These are phyloP conservation scores for Gonatopus flavifemur DNA, from an alignment of 1,140 invertebrate species.

Conservation along the genomic window DNA sequence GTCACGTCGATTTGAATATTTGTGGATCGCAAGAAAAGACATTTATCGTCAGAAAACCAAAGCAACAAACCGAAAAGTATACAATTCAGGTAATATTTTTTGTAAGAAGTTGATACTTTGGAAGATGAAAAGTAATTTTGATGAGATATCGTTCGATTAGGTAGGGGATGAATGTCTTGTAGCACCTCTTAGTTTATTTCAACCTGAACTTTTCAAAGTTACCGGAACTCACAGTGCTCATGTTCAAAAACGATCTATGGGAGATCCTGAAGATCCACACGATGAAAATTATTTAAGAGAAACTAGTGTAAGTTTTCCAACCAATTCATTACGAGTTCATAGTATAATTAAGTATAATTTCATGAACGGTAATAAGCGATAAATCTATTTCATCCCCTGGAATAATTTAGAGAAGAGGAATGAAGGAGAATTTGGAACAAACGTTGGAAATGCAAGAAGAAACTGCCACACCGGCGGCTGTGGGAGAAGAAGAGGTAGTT, in stretches of 20 bases:
- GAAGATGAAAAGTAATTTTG: slow-evolving; percentile 31
- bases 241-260: slow-evolving; percentile 72
- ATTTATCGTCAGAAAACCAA: slow-evolving; percentile 75
- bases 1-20: slow-evolving; percentile 87
- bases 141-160: no score
- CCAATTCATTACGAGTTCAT: slow-evolving; percentile 3
- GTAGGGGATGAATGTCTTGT: slow-evolving; percentile 93
- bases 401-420: slow-evolving; percentile 59
- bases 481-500: slow-evolving; percentile 76
- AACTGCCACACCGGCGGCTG: slow-evolving; percentile 36
- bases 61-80: slow-evolving; percentile 72
- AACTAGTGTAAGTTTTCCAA: slow-evolving; percentile 69
- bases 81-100: slow-evolving; percentile 60
- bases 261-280: slow-evolving; percentile 91
- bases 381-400: slow-evolving; percentile 1
- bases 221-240: slow-evolving; percentile 74
- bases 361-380: not conserved
- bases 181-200: slow-evolving; percentile 84
- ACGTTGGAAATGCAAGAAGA: slow-evolving; percentile 54
- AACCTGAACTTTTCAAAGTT: slow-evolving; percentile 84
- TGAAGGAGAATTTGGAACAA: slow-evolving; percentile 66
- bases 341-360: slow-evolving; percentile 4
- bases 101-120: slow-evolving; percentile 4
- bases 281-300: slow-evolving; percentile 90
- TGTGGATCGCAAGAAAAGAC: slow-evolving; percentile 81